Conservation (phyloP, 2,888 invertebrate species). For the Cephus sareptanus region DNA sequence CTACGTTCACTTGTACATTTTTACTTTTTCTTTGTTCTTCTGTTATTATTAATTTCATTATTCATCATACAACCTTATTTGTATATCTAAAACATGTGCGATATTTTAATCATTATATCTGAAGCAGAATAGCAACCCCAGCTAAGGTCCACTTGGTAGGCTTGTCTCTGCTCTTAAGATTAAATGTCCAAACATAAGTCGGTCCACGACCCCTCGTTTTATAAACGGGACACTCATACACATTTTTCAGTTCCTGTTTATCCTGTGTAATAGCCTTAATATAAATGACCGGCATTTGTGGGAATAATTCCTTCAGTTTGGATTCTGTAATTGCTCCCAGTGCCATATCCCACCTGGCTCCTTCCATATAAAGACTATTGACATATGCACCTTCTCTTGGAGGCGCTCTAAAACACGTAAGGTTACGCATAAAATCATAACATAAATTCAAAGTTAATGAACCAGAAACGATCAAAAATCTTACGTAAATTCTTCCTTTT, state of each 20-base stretch:
- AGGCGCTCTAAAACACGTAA: slow-evolving; percentile 69
- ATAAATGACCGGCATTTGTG: slow-evolving; percentile 90
- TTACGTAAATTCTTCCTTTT: slow-evolving; percentile 84
- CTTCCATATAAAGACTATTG: slow-evolving; percentile 91
- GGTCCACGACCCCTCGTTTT: slow-evolving; percentile 90
- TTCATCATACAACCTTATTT: not conserved
- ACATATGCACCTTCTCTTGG: slow-evolving; percentile 94
- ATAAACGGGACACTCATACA: slow-evolving; percentile 94
- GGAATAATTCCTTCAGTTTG: slow-evolving; percentile 88
- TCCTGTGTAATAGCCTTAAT: slow-evolving; percentile 89
- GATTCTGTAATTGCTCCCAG: slow-evolving; percentile 85
- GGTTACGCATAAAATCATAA: not conserved
- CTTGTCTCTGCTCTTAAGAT: slow-evolving; percentile 88
- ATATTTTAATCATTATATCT: slow-evolving; percentile 70
- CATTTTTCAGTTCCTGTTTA: slow-evolving; percentile 86
- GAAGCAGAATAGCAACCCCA: slow-evolving; percentile 90
- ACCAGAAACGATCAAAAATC: slow-evolving; percentile 25
- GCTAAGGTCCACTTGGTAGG: slow-evolving; percentile 93
- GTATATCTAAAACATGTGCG: not conserved
- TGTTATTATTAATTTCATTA: not conserved
- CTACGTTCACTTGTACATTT: not conserved
- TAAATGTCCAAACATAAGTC: slow-evolving; percentile 96
- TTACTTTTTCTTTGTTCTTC: not conserved
- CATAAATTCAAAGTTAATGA: not conserved
- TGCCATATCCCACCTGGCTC: slow-evolving; percentile 90